Percentiles rank a stretch among this genome's conserved stretches.
Conservation (phyloP, 2,113 vertebrate genomes). For the Saimiri boliviensis region DNA sequence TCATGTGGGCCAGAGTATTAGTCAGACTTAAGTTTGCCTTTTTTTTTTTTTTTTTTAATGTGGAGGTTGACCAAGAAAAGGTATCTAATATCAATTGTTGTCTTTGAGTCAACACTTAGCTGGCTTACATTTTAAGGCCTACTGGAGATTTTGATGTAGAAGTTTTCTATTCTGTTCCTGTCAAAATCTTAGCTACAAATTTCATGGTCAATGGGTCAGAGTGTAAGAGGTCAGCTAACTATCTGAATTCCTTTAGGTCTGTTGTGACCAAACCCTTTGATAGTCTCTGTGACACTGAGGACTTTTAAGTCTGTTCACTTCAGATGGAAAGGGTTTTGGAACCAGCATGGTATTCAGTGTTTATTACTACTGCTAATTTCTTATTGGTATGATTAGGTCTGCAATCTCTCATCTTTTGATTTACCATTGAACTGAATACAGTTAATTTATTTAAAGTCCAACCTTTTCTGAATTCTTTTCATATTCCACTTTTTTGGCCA, state of each 20-base stretch:
- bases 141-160: neutral
- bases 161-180: neutral
- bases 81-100: neutral
- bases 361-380: neutral
- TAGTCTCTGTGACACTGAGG: neutral
- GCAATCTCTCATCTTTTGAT: rapidly evolving
- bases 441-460: neutral
- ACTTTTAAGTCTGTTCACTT: neutral
- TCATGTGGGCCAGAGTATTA: neutral
- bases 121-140: neutral
- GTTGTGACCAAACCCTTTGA: neutral
- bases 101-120: neutral
- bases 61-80: neutral
- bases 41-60: neutral
- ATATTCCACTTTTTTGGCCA: neutral
- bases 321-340: neutral
- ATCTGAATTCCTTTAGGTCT: too few relatives aligned
- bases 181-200: neutral
- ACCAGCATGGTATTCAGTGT: neutral
- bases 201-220: neutral
- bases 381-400: neutral
- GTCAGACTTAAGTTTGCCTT: neutral
- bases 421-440: neutral
- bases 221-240: neutral
- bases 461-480: neutral